These are phyloP conservation scores for Drosophila orena DNA, from an alignment of 1,140 invertebrate species.

Conservation along the genomic window DNA sequence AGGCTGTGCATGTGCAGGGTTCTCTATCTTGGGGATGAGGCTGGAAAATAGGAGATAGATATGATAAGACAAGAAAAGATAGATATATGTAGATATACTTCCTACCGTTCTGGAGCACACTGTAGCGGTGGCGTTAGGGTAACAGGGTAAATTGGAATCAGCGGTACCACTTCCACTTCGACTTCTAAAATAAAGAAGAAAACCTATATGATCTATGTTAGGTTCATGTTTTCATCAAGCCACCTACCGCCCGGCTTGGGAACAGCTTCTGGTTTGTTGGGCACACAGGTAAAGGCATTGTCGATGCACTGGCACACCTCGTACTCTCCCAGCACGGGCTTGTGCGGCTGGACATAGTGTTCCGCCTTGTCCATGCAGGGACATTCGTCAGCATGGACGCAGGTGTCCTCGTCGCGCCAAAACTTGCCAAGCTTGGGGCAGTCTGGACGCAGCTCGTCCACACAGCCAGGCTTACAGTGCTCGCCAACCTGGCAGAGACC, in stretches of 20 bases:
- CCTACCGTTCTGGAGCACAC: slow-evolving; percentile 85
- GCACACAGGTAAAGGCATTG: slow-evolving; percentile 88
- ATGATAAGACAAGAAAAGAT: no score
- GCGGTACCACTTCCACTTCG: slow-evolving; percentile 1
- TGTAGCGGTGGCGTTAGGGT: slow-evolving; percentile 86
- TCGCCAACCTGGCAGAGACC: slow-evolving; percentile 73
- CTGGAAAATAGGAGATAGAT: slow-evolving; percentile 25
- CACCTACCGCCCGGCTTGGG: slow-evolving; percentile 9
- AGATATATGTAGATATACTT: neutral
- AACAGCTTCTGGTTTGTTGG: slow-evolving; percentile 84
- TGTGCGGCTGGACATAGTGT: slow-evolving; percentile 85
- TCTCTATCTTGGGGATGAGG: slow-evolving; percentile 87
- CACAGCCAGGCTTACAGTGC: slow-evolving; percentile 82
- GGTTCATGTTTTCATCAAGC: no score
- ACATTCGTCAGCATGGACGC: slow-evolving; percentile 89
- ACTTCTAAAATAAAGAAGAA: slow-evolving; percentile 9
- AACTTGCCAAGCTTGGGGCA: slow-evolving; percentile 69
- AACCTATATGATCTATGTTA: neutral
- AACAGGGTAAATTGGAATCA: slow-evolving; percentile 79
- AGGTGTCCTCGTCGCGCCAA: slow-evolving; percentile 89
- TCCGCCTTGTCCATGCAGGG: slow-evolving; percentile 88
- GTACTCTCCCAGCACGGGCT: slow-evolving; percentile 63
- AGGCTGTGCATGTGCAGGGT: slow-evolving; percentile 85
- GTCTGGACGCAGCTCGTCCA: slow-evolving; percentile 72
- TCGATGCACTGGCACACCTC: slow-evolving; percentile 91